Conservation (phyloP, 1,140 invertebrate species). For the Microplitis mediator region DNA sequence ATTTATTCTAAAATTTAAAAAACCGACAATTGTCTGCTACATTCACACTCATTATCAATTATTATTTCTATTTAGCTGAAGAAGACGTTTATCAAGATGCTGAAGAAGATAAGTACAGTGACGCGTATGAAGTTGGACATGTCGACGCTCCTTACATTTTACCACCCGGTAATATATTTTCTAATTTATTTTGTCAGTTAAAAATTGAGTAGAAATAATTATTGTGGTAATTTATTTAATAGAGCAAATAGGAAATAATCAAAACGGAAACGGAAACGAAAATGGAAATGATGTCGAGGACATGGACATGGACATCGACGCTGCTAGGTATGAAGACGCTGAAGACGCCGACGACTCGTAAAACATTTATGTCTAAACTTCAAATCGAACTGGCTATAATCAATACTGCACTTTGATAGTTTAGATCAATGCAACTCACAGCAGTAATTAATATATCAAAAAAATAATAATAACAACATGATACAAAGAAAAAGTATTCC, state of each 20-base stretch:
- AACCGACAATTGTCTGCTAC: too few relatives aligned
- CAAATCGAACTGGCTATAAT: constrained; percentile 19
- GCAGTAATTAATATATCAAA: constrained; percentile 20
- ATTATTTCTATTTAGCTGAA: constrained; percentile 40
- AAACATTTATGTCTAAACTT: not conserved
- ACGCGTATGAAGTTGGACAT: constrained; percentile 45
- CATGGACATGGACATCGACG: constrained; percentile 64
- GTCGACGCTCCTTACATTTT: constrained; percentile 52
- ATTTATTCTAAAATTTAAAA: constrained; percentile 5
- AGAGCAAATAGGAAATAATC: constrained; percentile 44
- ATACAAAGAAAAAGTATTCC: not conserved
- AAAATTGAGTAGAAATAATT: constrained; percentile 5
- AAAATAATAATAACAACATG: too few relatives aligned
- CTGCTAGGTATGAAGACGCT: constrained; percentile 67
- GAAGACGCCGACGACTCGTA: constrained; percentile 58
- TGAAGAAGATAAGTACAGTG: constrained; percentile 53
- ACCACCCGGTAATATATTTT: constrained; percentile 45
- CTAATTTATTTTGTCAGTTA: not conserved
- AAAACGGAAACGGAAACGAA: constrained; percentile 34
- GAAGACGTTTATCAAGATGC: constrained; percentile 64
- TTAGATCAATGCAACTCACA: not conserved
- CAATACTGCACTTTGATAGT: constrained; percentile 8
- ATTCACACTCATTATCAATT: too few relatives aligned
- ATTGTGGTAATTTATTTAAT: constrained; percentile 16
- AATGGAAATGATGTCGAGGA: constrained; percentile 54